Conservation (phyloP, 1,140 invertebrate genomes). For the Drosophila nigromelanica region DNA sequence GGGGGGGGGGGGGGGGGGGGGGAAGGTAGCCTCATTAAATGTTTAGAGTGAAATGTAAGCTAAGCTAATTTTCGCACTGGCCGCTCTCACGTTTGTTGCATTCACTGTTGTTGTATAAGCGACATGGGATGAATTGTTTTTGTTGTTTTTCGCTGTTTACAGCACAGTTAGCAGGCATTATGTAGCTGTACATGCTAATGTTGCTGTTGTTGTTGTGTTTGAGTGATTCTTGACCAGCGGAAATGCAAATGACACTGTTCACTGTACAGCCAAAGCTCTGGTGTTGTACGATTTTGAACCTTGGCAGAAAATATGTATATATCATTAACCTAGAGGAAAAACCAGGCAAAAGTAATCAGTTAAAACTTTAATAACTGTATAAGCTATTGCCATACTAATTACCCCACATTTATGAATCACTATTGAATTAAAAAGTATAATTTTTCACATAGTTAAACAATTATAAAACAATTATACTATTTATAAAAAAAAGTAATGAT, state of each 20-base stretch:
- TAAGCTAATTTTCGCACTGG: conserved; percentile 66
- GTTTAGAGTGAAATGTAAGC: conserved; percentile 63
- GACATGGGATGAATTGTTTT: conserved; percentile 18
- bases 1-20: not conserved
- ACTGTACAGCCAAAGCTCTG: too few species aligned
- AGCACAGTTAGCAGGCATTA: conserved; percentile 27
- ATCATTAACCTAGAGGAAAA: not conserved
- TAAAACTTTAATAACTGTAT: not conserved
- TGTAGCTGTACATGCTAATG: not conserved
- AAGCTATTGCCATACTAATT: not conserved
- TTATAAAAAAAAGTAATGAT: too few species aligned
- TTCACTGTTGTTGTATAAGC: conserved; percentile 22
- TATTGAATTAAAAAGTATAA: too few species aligned
- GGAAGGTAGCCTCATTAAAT: conserved; percentile 62
- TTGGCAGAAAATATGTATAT: too few species aligned
- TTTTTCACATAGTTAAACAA: too few species aligned
- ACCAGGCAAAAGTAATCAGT: not conserved
- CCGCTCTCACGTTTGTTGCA: conserved; percentile 26
- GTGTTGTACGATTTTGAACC: not conserved
- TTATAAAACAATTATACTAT: too few species aligned
- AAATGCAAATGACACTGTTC: conserved; percentile 27
- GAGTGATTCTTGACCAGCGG: conserved; percentile 22
- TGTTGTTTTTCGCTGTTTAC: not conserved
- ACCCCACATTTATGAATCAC: not conserved
- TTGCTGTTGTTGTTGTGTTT: not conserved